Evolutionary conservation across 2,888 invertebrate genomes (phyloP), one percentile per base, ranked within the genome.

Genomic region (Eristalinus aeneus): DNA sequence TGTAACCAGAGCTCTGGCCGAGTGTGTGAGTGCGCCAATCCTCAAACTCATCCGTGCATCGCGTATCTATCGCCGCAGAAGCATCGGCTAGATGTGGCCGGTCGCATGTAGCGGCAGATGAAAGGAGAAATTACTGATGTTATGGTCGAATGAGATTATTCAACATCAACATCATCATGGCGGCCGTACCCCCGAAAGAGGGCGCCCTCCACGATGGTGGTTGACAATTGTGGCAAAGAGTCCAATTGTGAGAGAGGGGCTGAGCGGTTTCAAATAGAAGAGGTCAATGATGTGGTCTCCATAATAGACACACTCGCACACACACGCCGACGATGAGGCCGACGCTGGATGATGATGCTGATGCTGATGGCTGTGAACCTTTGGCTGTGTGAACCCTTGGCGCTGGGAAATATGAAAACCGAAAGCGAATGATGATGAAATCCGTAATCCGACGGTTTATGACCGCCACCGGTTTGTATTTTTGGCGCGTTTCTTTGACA

Each of bases 81-180:
- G 36, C 74, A 74, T 74, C 79, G 74, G 79, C 46, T 69, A 4
- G 54, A 3, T 46, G 32, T 54, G 27, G 69, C 36, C 36, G 27
- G 69, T 31, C 36, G 9, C 34, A n/a, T 71, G 61, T 60, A 53
- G 31, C 46, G 39, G 64, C 27, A 36, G 58, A 80, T 63, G 36
- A 74, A 74, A 69, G 46, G 39, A 46, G 64, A 60, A 67, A 54
- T 56, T 46, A 78, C 56, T 73, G 22, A 58, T 83, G 81, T 86
- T 86, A 77, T 82, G 86, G 69, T 78, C 82, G 75, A 85, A 71
- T 27, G 79, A 68, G 72, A 60, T 75, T 65, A 71, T 60, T 61
- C 67, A 68, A 68, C 72, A 61, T 61, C 67, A 68, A 68, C 72
- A 61, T 39, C 61, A 72, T 39, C 39, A 63, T 46, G 68, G n/a